Evolutionary conservation across 2,113 vertebrate species (phyloP), one percentile per base, ranked within the genome.

Genomic region (Grus americana): DNA sequence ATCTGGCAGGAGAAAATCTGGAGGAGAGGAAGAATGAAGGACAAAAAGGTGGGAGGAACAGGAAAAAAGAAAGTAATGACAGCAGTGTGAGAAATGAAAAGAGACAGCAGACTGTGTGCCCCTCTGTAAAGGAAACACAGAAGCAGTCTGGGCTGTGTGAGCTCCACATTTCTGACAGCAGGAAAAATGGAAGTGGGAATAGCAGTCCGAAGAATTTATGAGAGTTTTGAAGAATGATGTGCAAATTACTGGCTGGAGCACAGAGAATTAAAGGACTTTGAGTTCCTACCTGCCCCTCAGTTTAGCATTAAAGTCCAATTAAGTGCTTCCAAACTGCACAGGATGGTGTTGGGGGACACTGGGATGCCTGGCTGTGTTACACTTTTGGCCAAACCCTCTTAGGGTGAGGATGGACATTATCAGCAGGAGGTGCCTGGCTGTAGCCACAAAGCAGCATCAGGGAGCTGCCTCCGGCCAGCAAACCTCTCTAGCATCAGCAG

Each of bases 141-240:
- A 78, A 86, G 67, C 47, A 71, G 50, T 57, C 71, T 78, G 63
- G 63, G 34, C 58, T 93, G 32, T 70, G 63, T 47, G 30, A 82
- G 75, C 34, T 80, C 40, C 50, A 54, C 20, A 10, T 78, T 95
- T 84, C 65, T 86, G 65, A 74, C 57, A 88, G 44, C 42, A 83
- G 63, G 66, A 79, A 80, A 92, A 97, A 89, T 79, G n/a, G 59
- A 93, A 91, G 81, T 61, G 54, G 58, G 58, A 92, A 88, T 5
- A 58, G 57, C 49, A 81, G n/a, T 18, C 19, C 42, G 78, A 95
- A 88, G 50, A 95, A 84, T 87, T 85, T 72, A 50, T 0, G 1
- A 73, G 40, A 32, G 57, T 54, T 89, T 87, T 78, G 40, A 95
- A 88, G 70, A 93, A 96, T 20, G 36, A 73, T 34, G 46, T 79